Evolutionary conservation across 2,888 invertebrate genomes (phyloP).

Genomic region (Papilio gigon): DNA sequence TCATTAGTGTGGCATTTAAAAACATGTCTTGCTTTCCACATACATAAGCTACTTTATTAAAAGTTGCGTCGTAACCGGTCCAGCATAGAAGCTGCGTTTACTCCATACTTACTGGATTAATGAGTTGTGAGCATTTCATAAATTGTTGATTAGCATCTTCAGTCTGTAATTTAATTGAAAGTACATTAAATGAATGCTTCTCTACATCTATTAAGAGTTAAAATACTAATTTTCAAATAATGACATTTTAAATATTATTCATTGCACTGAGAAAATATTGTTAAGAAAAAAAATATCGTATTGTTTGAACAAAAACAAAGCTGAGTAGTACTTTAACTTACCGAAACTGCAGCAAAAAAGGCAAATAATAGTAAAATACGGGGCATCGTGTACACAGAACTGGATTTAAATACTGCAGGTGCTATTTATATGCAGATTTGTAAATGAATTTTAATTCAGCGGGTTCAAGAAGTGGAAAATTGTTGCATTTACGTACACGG

Average conservation of each 20-base stretch:
- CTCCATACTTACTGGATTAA: conserved; percentile 17
- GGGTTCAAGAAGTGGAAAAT: conserved; percentile 37
- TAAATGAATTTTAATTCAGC: conserved; percentile 38
- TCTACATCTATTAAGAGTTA: neutral
- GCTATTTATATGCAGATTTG: conserved; percentile 40
- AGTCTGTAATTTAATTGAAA: conserved; percentile 4
- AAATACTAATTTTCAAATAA: neutral
- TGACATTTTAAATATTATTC: neutral
- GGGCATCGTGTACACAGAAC: conserved; percentile 18
- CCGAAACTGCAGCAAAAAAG: conserved; percentile 14
- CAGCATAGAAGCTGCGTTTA: no score
- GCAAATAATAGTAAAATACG: conserved; percentile 19
- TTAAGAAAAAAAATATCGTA: neutral
- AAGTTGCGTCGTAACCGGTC: no score
- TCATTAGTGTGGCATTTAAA: no score
- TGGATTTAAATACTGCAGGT: conserved; percentile 35
- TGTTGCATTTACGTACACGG: conserved; percentile 30
- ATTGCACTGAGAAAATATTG: neutral
- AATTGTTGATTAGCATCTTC: neutral
- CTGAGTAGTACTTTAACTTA: neutral
- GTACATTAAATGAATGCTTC: neutral
- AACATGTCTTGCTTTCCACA: no score
- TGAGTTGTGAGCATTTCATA: conserved; percentile 18
- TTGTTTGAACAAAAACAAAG: neutral
- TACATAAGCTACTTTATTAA: no score